Base-by-base conservation (phyloP, 1,140 invertebrate species). In the Sinella curviseta region DNA sequence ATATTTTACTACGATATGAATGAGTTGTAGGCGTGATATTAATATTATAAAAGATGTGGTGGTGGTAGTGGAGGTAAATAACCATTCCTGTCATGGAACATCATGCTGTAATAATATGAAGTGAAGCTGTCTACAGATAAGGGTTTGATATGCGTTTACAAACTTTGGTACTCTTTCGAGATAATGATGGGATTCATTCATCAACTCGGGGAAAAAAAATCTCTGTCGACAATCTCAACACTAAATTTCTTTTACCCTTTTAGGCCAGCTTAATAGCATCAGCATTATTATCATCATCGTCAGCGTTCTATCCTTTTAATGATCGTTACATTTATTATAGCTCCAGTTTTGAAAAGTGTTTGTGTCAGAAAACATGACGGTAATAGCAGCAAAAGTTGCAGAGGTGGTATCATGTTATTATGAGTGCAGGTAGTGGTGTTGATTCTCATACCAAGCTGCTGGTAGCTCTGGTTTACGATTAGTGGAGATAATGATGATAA, bases 141-240 rank as follows among this genome's bases (percentile, higher is more conserved):
- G 39, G 17, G 39, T 4, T 48, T 48, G 39, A 48, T 48, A 48
- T 48, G 39, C 17, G 39, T 8, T 48, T 8, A 17, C n/a, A 60
- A 26, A 60, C 3, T 60, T 60, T 60, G 55, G 4, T 70, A 31
- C 30, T 8, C 65, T 33, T 31, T 60, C 3, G 24, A 17, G 57
- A 70, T 70, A 33, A 70, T 31, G 65, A 70, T 70, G 28, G 31
- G 65, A 70, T 70, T 30, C 65, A 70, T 70, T 70, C 65, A 70
- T 70, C 65, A 70, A 70, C 65, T 24, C 1, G 12, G 12, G 26
- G 4, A 33, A 70, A 48, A 20, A 70, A 70, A 70, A 70, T 70
- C 65, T 70, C 26, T 31, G 31, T 70, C 65, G 65, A 70, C 65
- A 70, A 70, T 70, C 65, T 70, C 24, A 70, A 70, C 65, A n/a